Conservation (phyloP, 2,113 vertebrate species). For the Lathamus discolor region DNA sequence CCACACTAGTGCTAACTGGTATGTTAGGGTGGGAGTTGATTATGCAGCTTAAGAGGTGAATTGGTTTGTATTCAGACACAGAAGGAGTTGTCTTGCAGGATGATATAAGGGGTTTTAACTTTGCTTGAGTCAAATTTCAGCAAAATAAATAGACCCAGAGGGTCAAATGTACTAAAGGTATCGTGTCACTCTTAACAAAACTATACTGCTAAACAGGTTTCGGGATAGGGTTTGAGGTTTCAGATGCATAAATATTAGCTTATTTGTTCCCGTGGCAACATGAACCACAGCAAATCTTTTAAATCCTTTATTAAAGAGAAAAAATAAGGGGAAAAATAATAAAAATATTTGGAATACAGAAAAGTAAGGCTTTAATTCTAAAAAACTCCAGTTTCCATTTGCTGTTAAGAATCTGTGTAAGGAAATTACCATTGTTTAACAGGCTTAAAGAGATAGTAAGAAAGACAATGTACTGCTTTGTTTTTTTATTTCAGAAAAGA, state of each 20-base stretch:
- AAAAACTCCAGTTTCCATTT: neutral
- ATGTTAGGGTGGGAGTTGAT: neutral
- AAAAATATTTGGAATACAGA: neutral
- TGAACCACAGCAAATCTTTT: neutral
- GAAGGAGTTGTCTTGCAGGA: conserved; percentile 7
- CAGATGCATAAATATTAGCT: neutral
- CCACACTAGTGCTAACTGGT: neutral
- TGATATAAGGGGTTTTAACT: conserved; percentile 12
- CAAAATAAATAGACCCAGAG: neutral
- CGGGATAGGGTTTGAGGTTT: neutral
- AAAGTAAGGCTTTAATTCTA: neutral
- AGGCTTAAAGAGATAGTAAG: neutral
- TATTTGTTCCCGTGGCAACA: neutral
- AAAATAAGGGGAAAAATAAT: neutral
- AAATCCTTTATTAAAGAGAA: neutral
- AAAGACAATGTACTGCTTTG: neutral
- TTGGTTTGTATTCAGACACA: conserved; percentile 3
- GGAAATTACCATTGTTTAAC: neutral
- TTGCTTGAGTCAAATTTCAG: conserved; percentile 27
- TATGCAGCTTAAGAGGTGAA: neutral
- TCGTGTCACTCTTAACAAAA: neutral
- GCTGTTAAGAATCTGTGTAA: neutral
- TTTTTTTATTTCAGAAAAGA: neutral
- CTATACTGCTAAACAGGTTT: neutral
- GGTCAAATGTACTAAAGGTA: neutral